Base-by-base conservation (phyloP, 2,888 invertebrate species). In the Dendrolimus pini region DNA sequence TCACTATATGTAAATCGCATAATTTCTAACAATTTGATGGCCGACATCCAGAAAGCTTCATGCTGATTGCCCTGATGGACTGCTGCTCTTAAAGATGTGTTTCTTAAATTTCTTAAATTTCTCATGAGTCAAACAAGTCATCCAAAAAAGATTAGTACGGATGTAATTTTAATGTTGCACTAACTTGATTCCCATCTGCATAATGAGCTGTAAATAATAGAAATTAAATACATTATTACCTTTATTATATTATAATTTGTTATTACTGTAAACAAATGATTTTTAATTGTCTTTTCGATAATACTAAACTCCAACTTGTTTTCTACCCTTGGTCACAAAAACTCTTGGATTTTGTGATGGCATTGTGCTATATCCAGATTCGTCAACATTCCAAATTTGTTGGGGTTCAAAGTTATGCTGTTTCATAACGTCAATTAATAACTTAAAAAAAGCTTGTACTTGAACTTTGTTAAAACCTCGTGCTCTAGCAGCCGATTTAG, bases 271-370 rank as follows among this genome's bases (percentile, higher is more conserved):
- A 12, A 12, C 12, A 13, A 13, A 52, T 52, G 12, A 13, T 52
- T 52, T n/a, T 12, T 12, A 7, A 52, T 52, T 13, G n/a, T n/a
- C n/a, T 52, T 52, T 13, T 55, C 55, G 7, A 18, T 55, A 72
- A 65, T 18, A 71, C 71, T n/a, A 60, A n/a, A 64, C 52, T 47
- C 65, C 68, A 7, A 71, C 68, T 58, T 72, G 71, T 59, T 69
- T 68, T 13, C 67, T 10, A 47, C 10, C 9, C 47, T 47, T 47
- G 64, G 53, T 67, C 68, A 67, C 67, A 62, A 73, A 66, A 53
- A 69, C 61, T 60, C 65, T 66, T 10, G 65, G 61, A 18, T 18
- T 18, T 54, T 68, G 66, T 41, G 61, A 65, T 55, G 65, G 70
- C 8, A 67, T 67, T 9, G 70, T 67, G 54, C 47, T 59, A 52